A percentile compares a stretch with the other conserved stretches of the same genome.
Evolutionary conservation across 2,888 invertebrate species (phyloP).

Genomic region (Heliconius ismenius): DNA sequence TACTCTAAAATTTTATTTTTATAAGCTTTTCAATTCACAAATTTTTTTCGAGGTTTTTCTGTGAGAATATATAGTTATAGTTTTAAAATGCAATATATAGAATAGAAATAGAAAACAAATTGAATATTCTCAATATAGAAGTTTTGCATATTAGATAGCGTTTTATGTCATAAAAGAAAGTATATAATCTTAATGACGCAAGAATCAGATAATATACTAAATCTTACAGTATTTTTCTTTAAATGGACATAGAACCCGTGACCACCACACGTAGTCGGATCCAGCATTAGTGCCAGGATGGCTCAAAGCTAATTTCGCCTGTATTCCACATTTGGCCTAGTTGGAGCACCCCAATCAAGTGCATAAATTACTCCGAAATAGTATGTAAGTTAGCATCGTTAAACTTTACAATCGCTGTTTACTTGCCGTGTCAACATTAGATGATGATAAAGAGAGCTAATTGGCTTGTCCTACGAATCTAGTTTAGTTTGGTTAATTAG

Average conservation of each 20-base stretch:
- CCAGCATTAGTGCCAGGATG: neutral
- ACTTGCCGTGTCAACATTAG: conserved; percentile 18
- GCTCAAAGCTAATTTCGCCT: neutral
- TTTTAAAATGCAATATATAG: too few species aligned
- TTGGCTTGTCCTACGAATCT: conserved; percentile 8
- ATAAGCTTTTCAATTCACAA: too few species aligned
- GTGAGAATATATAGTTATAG: too few species aligned
- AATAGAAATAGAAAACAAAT: too few species aligned
- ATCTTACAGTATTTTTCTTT: neutral
- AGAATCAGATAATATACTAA: neutral
- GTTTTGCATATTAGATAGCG: too few species aligned
- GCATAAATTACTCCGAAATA: conserved; percentile 19
- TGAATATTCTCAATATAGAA: too few species aligned
- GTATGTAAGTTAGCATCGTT: conserved; percentile 22
- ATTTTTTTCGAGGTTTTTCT: too few species aligned
- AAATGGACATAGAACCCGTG: neutral
- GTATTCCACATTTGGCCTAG: conserved; percentile 10
- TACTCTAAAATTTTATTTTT: too few species aligned
- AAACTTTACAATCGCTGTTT: conserved; percentile 21
- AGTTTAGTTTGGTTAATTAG: neutral
- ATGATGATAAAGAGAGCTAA: conserved; percentile 16
- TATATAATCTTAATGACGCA: neutral
- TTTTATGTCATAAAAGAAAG: too few species aligned
- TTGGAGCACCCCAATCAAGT: conserved; percentile 18
- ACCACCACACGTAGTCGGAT: neutral